Percentiles rank a stretch among this genome's conserved stretches.
Conservation (phyloP, 2,113 vertebrate genomes). For the Barnardius zonarius region DNA sequence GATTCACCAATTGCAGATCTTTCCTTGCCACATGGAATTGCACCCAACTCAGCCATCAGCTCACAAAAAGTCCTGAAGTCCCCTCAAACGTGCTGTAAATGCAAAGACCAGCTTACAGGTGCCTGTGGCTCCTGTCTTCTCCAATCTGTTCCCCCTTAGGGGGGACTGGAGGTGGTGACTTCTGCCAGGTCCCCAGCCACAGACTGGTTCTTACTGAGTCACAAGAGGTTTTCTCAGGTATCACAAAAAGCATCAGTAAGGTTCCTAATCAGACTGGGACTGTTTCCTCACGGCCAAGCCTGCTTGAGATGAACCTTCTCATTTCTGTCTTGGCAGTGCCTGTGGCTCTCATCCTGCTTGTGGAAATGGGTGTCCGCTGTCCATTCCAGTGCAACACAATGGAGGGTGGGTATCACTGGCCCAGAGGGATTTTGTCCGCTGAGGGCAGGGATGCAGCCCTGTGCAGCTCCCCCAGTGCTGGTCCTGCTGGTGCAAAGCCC, state of each 20-base stretch:
- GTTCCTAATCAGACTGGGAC: background rate
- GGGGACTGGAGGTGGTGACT: background rate
- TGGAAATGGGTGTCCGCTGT: background rate
- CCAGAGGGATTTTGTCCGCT: background rate
- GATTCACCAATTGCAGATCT: background rate
- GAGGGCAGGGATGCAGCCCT: background rate
- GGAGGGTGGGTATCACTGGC: background rate
- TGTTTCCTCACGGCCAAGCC: background rate
- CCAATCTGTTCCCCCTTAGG: background rate
- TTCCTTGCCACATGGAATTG: background rate
- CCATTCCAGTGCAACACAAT: fast-evolving
- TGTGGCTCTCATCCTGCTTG: background rate
- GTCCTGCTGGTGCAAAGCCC: background rate
- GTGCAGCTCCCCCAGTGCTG: background rate
- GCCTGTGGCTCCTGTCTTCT: background rate
- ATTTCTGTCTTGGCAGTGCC: background rate
- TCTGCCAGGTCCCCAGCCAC: background rate
- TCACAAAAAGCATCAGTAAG: background rate
- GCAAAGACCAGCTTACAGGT: background rate
- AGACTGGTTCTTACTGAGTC: background rate
- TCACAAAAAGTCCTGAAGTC: background rate
- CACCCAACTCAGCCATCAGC: background rate
- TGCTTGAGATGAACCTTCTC: background rate
- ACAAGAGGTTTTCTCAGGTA: background rate
- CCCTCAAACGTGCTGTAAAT: background rate